phyloP scores from a whole-genome alignment of 30 jellyfish, hydroid and myxozoan species.

The Nemopilema nomurai region DNA sequence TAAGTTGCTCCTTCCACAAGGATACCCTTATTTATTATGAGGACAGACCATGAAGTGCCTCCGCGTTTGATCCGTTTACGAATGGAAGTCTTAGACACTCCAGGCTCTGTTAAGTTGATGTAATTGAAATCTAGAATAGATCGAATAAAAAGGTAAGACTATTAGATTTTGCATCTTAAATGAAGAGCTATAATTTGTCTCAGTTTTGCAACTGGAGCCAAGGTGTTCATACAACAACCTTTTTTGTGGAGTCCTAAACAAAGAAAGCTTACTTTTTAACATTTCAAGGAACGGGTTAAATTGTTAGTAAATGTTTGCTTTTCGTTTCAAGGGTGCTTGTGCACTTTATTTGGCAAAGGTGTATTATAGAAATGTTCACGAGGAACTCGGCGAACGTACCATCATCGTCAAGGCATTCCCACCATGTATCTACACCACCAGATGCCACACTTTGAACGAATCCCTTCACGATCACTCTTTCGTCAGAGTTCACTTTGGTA shows the following conservation, averaged over 20 bases:
- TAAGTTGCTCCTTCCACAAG: slow-evolving; percentile 64
- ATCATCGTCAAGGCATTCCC: slow-evolving; percentile 67
- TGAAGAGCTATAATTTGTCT: too few relatives aligned
- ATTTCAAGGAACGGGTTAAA: too few relatives aligned
- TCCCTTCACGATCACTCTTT: slow-evolving; percentile 48
- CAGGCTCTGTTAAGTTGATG: slow-evolving; percentile 60
- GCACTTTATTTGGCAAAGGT: neutral
- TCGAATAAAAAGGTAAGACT: too few relatives aligned
- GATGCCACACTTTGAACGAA: slow-evolving; percentile 11
- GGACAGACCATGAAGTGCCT: slow-evolving; percentile 48
- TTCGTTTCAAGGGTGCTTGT: too few relatives aligned
- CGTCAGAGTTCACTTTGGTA: slow-evolving; percentile 45
- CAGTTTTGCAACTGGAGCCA: too few relatives aligned
- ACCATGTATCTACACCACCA: slow-evolving; percentile 42
- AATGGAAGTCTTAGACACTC: slow-evolving; percentile 30
- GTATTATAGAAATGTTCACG: neutral
- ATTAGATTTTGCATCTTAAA: too few relatives aligned
- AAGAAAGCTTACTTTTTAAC: too few relatives aligned
- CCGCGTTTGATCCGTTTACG: slow-evolving; percentile 29
- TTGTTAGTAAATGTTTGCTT: too few relatives aligned
- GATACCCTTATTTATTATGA: slow-evolving; percentile 34
- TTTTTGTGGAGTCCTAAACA: too few relatives aligned
- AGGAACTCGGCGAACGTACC: slow-evolving; percentile 1
- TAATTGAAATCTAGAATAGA: slow-evolving; percentile 44
- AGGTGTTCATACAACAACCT: too few relatives aligned